Evolutionary conservation across 2,888 invertebrate genomes (phyloP).

Genomic region (Melanargia galathea): DNA sequence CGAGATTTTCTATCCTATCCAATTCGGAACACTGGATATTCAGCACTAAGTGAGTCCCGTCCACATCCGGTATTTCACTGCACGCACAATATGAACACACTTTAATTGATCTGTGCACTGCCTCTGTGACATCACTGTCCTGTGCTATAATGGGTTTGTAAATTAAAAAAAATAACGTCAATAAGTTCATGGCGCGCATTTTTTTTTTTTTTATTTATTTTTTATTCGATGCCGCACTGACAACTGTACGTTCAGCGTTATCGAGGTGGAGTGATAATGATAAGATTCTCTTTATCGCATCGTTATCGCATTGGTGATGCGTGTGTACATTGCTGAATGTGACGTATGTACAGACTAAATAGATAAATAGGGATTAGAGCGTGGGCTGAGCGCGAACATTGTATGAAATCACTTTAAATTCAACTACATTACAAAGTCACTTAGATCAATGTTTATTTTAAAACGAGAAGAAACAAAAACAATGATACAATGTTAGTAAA

Average conservation of each 20-base stretch:
- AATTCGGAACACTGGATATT: slow-evolving; percentile 74
- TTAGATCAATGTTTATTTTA: slow-evolving; percentile 1
- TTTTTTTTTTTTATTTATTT: slow-evolving; percentile 49
- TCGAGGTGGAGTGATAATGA: slow-evolving; percentile 75
- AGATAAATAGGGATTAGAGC: slow-evolving; percentile 47
- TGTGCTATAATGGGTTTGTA: slow-evolving; percentile 53
- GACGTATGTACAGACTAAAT: slow-evolving; percentile 65
- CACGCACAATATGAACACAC: slow-evolving; percentile 73
- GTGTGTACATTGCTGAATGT: slow-evolving; percentile 71
- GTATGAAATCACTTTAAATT: slow-evolving; percentile 9
- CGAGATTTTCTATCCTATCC: slow-evolving; percentile 62
- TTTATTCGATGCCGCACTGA: slow-evolving; percentile 42
- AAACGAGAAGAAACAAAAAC: slow-evolving; percentile 3
- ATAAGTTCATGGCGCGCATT: slow-evolving; percentile 60
- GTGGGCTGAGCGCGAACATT: slow-evolving; percentile 16
- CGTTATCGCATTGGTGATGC: slow-evolving; percentile 65
- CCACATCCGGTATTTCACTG: slow-evolving; percentile 72
- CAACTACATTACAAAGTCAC: not conserved
- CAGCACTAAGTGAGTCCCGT: slow-evolving; percentile 67
- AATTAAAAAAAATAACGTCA: slow-evolving; percentile 61
- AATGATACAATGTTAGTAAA: slow-evolving; percentile 3
- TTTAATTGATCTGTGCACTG: slow-evolving; percentile 55
- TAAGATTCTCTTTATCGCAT: slow-evolving; percentile 69
- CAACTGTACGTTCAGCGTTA: slow-evolving; percentile 59
- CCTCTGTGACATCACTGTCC: slow-evolving; percentile 56